phyloP scores from a whole-genome alignment of 2,888 invertebrate genomes.

The Thysanoteuthis rhombus region DNA sequence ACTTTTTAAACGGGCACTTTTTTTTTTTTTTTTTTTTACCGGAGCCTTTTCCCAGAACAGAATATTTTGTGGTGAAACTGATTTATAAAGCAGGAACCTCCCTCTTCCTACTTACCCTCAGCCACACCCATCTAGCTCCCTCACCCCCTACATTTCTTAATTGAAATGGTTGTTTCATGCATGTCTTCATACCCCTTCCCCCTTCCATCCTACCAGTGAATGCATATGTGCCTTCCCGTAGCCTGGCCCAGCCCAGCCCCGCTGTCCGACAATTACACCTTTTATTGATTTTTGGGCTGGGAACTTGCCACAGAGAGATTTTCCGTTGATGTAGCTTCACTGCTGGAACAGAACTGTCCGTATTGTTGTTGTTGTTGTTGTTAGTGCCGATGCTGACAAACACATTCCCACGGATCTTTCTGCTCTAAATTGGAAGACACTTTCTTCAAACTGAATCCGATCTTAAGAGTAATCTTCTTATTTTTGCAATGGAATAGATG shows the following conservation, averaged over 20 bases:
- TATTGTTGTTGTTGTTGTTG: background rate
- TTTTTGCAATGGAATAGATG: background rate
- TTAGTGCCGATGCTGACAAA: background rate
- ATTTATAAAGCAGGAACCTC: background rate
- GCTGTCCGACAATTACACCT: conserved; percentile 20
- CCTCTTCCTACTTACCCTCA: background rate
- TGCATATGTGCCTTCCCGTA: background rate
- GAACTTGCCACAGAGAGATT: background rate
- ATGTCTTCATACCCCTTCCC: background rate
- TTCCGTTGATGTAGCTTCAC: background rate
- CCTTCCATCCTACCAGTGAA: too few relatives aligned
- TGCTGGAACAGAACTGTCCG: background rate
- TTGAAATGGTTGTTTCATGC: background rate
- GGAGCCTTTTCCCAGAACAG: background rate
- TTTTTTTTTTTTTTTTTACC: background rate
- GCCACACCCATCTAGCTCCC: background rate
- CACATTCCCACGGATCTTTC: background rate
- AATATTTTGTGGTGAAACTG: background rate
- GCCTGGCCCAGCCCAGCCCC: background rate
- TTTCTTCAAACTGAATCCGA: background rate
- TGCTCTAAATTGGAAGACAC: background rate
- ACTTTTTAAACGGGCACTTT: background rate
- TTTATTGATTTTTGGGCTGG: background rate
- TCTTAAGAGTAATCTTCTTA: background rate
- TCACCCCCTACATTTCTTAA: background rate